phyloP scores from a whole-genome alignment of 2,888 invertebrate species.

The Oeneis ivallda region DNA sequence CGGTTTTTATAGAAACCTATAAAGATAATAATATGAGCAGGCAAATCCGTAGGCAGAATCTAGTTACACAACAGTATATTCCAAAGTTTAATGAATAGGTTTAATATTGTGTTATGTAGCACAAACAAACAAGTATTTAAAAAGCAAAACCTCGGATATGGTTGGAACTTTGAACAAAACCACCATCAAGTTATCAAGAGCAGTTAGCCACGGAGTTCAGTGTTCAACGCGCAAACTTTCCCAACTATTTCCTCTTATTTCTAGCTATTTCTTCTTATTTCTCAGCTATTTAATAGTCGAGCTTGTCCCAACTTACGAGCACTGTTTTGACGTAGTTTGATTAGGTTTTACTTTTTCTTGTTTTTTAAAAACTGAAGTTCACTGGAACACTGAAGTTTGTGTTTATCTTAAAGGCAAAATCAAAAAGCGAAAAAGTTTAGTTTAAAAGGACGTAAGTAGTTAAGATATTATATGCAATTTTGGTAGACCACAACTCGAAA shows the following conservation, averaged over 20 bases:
- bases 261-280: constrained; percentile 21
- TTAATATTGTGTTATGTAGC: neutral
- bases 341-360: constrained; percentile 22
- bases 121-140: constrained; percentile 5
- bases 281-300: constrained; percentile 18
- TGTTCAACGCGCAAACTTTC: constrained; percentile 21
- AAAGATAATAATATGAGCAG: no score
- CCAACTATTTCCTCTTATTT: constrained; percentile 21
- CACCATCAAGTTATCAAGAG: constrained; percentile 19
- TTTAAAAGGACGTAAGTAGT: no score
- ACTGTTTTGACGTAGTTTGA: constrained; percentile 25
- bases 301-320: constrained; percentile 17
- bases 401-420: neutral
- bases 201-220: constrained; percentile 16
- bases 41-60: no score
- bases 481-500: no score
- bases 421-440: no score
- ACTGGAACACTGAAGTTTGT: neutral
- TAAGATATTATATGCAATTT: no score
- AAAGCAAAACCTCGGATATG: constrained; percentile 9
- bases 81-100: neutral
- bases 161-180: constrained; percentile 9
- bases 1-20: no score
- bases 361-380: constrained; percentile 13
- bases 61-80: no score